Base-by-base conservation (phyloP, 2,113 vertebrate species). In the Lasiurus cinereus region DNA sequence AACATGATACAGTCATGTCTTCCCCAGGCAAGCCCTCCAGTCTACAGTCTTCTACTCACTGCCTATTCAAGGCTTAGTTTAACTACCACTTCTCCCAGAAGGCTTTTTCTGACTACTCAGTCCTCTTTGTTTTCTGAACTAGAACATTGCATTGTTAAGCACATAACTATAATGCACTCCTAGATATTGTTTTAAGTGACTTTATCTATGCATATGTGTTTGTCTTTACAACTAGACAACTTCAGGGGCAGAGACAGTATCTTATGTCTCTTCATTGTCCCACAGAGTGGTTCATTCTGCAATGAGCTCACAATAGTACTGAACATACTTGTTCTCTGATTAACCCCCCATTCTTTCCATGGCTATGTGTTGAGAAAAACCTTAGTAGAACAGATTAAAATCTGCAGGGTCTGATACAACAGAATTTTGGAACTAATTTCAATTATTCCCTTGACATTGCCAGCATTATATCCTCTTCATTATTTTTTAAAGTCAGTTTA, bases 401-500 rank as follows among this genome's bases (percentile, higher is more conserved):
- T 88, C 82, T 96, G n/a, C 29, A 77, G 64, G 5, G 39, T 74
- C 79, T 95, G 54, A 78, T 83, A 83, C 36, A 96, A 86, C 12
- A 83, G 27, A 91, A 74, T 85, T 90, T 93, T 64, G 85, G 33
- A 39, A 95, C 83, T 79, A 92, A 93, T 83, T 93, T 92, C 52
- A 91, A n/a, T 78, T 33, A 79, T 97, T 92, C 69, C 77, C 92
- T 94, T 94, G 94, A 92, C 78, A 89, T 33, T 96, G 82, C 24
- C 73, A 96, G 90, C 64, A 94, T 96, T 96, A 95, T 83, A 90
- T 87, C 70, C 54, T 79, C 88, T 96, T 95, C 85, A 94, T 96
- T 95, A 96, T 93, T 93, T 93, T 96, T 96, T 86, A 95, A 97
- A 96, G 43, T 83, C 64, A 24, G 73, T 96, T 96, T 95, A 92